Conservation (phyloP, 2,113 vertebrate species). For the Gavialis gangeticus region DNA sequence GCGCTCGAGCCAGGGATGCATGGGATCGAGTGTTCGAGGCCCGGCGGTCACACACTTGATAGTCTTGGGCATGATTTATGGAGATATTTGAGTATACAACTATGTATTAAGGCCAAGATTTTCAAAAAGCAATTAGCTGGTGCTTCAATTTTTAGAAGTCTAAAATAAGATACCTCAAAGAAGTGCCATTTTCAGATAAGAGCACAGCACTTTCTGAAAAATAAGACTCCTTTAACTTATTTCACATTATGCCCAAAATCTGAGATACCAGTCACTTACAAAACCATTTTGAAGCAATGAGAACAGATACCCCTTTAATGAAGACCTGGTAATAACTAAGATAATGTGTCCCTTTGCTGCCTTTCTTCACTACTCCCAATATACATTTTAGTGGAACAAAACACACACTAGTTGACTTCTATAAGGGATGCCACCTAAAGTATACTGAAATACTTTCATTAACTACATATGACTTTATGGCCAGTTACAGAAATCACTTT, state of each 20-base stretch:
- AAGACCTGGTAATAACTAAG: not conserved
- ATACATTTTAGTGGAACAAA: not conserved
- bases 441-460: not conserved
- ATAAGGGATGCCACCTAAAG: not conserved
- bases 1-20: too few relatives aligned
- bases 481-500: too few relatives aligned
- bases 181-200: not conserved
- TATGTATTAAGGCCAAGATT: not conserved
- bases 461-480: not conserved
- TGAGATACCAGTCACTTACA: not conserved
- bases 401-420: not conserved
- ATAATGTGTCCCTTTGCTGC: not conserved
- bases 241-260: not conserved
- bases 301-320: not conserved
- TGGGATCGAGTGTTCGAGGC: too few relatives aligned
- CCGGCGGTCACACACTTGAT: not conserved
- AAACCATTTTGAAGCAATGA: not conserved
- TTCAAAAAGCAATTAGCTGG: not conserved
- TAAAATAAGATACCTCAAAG: not conserved
- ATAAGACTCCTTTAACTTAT: fast-evolving
- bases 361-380: not conserved
- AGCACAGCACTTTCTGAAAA: not conserved
- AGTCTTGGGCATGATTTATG: not conserved
- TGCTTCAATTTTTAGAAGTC: not conserved
- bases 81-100: not conserved